Conservation (phyloP, 2,113 vertebrate genomes). For the Ammodytes dubius region DNA sequence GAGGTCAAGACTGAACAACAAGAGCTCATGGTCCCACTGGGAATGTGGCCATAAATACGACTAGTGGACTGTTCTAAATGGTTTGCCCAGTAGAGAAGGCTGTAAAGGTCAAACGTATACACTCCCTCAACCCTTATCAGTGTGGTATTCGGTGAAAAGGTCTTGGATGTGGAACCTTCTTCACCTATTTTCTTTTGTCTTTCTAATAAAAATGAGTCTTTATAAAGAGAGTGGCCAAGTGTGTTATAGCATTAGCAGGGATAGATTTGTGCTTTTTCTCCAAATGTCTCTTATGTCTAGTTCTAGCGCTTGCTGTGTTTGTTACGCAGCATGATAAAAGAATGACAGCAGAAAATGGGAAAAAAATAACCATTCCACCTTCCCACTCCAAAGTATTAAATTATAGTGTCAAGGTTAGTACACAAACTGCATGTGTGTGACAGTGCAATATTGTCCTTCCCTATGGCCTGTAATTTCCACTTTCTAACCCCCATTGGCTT, state of each 20-base stretch:
- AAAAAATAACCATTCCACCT: neutral
- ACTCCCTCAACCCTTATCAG: neutral
- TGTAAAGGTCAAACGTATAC: slow-evolving; percentile 12
- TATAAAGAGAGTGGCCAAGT: neutral
- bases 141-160: neutral
- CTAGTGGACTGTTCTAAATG: slow-evolving; percentile 11
- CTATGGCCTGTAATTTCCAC: neutral
- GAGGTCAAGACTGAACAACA: slow-evolving; percentile 49
- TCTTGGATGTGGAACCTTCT: neutral
- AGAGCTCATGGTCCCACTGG: slow-evolving; percentile 27
- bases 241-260: neutral
- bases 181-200: neutral
- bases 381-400: neutral
- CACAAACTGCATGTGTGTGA: neutral
- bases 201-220: neutral
- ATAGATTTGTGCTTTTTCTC: neutral
- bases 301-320: neutral
- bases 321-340: slow-evolving; percentile 8
- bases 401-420: neutral
- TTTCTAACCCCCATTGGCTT: neutral
- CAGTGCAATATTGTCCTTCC: neutral
- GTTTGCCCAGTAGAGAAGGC: neutral
- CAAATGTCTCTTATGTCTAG: neutral
- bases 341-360: neutral
- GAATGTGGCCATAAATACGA: slow-evolving; percentile 23